Evolutionary conservation across 1,140 invertebrate species (phyloP), one percentile per base, ranked within the genome.

Genomic region (Steinernema feltiae): DNA sequence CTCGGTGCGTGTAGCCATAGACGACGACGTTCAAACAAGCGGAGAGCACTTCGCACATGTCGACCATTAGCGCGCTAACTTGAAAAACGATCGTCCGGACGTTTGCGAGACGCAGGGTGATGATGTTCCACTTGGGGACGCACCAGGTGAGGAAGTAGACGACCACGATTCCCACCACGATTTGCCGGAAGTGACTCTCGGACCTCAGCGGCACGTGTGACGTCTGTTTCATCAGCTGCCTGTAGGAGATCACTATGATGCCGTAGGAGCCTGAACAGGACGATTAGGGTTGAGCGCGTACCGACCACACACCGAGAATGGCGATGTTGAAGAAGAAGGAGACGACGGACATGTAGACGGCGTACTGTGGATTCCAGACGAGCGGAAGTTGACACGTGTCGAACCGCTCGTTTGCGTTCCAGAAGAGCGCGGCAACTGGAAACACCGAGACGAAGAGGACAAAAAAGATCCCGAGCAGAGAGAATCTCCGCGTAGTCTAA

Each of bases 131-230:
- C 53, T 63, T 63, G 53, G 53, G 53, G 24, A 63, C 24, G 53
- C 53, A 63, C 53, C 53, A 63, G 15, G 24, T 63, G 53, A 63
- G 53, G 53, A 63, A 63, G 53, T 63, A 63, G 53, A 63, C 53
- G 24, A 63, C 53, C 7, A 63, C 53, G 53, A 63, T 46, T 7
- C 41, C 41, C 41, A 46, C 7, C 41, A 46, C 41, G 41, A 46
- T n/a, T 46, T 46, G 7, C 7, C 7, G 7, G 41, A 46, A 46
- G 41, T 46, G 41, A 7, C n/a, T 46, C 41, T 46, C n/a, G 41
- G 41, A n/a, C 7, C 41, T 46, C 7, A 46, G 41, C 7, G n/a
- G 41, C n/a, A n/a, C 7, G 41, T 12, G 41, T 7, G 7, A 7
- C 41, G 35, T 41, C 35, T 41, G 35, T 41, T 41, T 41, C 35